Evolutionary conservation across 1,140 invertebrate species (phyloP).

Genomic region (Heliconius eleuchia): DNA sequence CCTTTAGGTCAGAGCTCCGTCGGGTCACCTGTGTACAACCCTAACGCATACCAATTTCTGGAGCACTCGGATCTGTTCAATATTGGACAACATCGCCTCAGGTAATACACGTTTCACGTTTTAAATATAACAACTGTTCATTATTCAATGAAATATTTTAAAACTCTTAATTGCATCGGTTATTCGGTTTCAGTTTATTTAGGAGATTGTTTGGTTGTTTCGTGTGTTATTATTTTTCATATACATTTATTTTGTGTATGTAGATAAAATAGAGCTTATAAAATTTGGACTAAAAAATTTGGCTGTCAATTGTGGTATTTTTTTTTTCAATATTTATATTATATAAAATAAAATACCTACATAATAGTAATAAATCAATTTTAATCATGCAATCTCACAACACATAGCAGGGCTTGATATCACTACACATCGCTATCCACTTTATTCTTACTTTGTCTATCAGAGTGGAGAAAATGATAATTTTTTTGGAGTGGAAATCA

Average conservation of each 20-base stretch:
- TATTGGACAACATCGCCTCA: slow-evolving; percentile 82
- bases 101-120: slow-evolving; percentile 46
- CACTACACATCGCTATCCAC: no score
- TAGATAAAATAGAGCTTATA: background rate
- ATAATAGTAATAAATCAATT: no score
- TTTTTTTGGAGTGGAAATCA: no score
- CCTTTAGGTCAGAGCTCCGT: slow-evolving; percentile 81
- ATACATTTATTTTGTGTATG: background rate
- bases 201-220: background rate
- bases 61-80: slow-evolving; percentile 88
- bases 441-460: no score
- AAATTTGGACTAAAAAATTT: background rate
- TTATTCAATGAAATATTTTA: slow-evolving; percentile 6
- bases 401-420: no score
- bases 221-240: no score
- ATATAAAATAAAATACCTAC: no score
- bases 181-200: background rate
- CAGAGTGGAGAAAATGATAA: no score
- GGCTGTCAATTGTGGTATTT: background rate
- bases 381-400: no score
- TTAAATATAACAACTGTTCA: slow-evolving; percentile 4
- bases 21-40: slow-evolving; percentile 86
- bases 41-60: slow-evolving; percentile 89
- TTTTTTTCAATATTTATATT: no score
- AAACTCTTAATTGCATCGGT: slow-evolving; percentile 10